Evolutionary conservation across 2,113 vertebrate genomes (phyloP).

Genomic region (Laticauda laticaudata): DNA sequence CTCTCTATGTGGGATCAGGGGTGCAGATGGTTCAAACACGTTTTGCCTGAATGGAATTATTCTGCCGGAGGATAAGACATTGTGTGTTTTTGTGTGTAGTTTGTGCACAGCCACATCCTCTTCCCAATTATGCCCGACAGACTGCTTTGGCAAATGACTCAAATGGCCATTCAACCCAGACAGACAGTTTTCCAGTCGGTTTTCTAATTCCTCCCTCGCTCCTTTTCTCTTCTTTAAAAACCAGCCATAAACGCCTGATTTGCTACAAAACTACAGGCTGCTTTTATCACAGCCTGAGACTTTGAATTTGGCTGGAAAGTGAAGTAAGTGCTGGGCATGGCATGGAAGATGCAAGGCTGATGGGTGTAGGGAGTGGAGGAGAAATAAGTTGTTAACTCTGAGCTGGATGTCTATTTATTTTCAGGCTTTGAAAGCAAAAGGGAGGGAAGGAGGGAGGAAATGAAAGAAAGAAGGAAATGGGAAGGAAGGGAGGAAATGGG

Average conservation of each 20-base stretch:
- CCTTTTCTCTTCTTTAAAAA: not conserved
- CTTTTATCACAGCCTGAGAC: slow-evolving; percentile 52
- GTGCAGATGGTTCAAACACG: not conserved
- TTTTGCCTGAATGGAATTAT: not conserved
- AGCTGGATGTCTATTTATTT: slow-evolving; percentile 28
- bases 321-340: slow-evolving; percentile 33
- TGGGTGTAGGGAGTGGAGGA: slow-evolving; percentile 9
- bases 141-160: not conserved
- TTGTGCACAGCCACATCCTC: not conserved
- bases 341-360: slow-evolving; percentile 22
- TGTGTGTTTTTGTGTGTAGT: not conserved
- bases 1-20: accelerated
- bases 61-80: not conserved
- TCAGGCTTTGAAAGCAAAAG: not conserved
- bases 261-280: slow-evolving; percentile 49
- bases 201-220: accelerated
- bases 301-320: slow-evolving; percentile 51
- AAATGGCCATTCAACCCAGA: not conserved
- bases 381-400: slow-evolving; percentile 35
- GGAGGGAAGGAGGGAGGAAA: too few relatives aligned
- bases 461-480: too few relatives aligned
- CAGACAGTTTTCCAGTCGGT: not conserved
- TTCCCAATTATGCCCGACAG: not conserved
- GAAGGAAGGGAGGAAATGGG: accelerated
- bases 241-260: slow-evolving; percentile 20